phyloP scores from a whole-genome alignment of 2,888 invertebrate species.

The Colletes collaris region DNA sequence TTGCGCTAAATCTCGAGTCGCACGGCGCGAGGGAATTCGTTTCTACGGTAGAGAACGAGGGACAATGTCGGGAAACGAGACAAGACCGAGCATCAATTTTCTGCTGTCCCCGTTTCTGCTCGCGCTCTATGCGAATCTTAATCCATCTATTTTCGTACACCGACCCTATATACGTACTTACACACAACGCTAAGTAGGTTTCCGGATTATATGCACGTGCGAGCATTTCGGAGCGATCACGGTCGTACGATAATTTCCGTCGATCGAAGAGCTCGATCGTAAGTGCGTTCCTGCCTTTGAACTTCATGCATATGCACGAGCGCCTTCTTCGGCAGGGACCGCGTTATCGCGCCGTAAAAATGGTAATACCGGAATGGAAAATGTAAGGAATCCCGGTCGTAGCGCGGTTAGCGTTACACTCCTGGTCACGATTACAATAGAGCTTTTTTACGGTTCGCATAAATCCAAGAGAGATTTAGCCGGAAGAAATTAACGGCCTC shows the following conservation, averaged over 20 bases:
- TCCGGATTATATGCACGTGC: constrained; percentile 21
- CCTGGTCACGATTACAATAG: constrained; percentile 5
- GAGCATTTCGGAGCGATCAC: constrained; percentile 20
- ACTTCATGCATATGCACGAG: constrained; percentile 37
- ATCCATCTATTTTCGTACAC: no score
- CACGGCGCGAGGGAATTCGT: constrained; percentile 38
- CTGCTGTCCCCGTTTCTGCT: not conserved
- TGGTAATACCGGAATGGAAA: constrained; percentile 32
- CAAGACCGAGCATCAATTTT: constrained; percentile 56
- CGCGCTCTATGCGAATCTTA: no score
- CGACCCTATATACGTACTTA: no score
- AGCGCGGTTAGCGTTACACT: not conserved
- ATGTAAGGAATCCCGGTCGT: constrained; percentile 3
- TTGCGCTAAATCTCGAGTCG: constrained; percentile 50
- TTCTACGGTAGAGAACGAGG: constrained; percentile 19
- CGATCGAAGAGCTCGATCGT: constrained; percentile 8
- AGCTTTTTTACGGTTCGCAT: constrained; percentile 18
- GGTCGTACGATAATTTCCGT: constrained; percentile 30
- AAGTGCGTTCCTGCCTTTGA: constrained; percentile 22
- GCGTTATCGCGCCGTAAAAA: constrained; percentile 43
- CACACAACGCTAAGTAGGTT: constrained; percentile 1
- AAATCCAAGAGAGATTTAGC: not conserved
- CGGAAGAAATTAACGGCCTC: no score
- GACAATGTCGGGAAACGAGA: constrained; percentile 36
- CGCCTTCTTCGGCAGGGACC: constrained; percentile 6